phyloP scores from a whole-genome alignment of 2,888 invertebrate species.

The Gymnosoma rotundatum region DNA sequence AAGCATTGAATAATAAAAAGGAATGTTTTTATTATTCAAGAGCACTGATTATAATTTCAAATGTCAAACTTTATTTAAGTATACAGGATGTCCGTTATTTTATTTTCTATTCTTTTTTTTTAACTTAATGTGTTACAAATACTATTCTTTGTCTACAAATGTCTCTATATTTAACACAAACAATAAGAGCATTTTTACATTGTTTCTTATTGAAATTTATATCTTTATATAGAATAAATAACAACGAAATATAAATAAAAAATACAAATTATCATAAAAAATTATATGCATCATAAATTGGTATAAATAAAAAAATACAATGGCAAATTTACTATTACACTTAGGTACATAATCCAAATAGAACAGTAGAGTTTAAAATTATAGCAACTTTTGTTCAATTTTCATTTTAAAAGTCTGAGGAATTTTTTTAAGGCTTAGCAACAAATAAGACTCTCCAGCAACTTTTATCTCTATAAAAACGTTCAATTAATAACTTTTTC shows the following conservation, averaged over 20 bases:
- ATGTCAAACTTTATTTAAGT: background rate
- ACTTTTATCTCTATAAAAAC: no score
- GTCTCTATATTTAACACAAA: slow-evolving; percentile 25
- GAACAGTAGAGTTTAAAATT: slow-evolving; percentile 28
- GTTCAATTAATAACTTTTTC: no score
- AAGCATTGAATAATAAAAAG: background rate
- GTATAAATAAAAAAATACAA: slow-evolving; percentile 54
- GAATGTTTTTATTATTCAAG: background rate
- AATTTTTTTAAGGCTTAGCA: no score
- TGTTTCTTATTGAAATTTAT: slow-evolving; percentile 68
- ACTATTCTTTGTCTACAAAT: slow-evolving; percentile 41
- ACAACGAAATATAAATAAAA: slow-evolving; percentile 47
- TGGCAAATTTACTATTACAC: slow-evolving; percentile 49
- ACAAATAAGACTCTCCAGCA: no score
- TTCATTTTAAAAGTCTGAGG: no score
- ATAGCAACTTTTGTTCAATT: slow-evolving; percentile 1
- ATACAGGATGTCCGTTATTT: slow-evolving; percentile 28
- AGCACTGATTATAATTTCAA: background rate
- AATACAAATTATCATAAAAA: slow-evolving; percentile 67
- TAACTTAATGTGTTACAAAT: slow-evolving; percentile 38
- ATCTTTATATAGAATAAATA: slow-evolving; percentile 55
- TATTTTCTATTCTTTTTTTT: background rate
- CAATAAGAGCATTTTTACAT: slow-evolving; percentile 44
- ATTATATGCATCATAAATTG: slow-evolving; percentile 71
- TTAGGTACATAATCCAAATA: slow-evolving; percentile 39